Evolutionary conservation across 2,888 invertebrate species (phyloP), one percentile per base, ranked within the genome.

Genomic region (Drosophila parthenogenetica): DNA sequence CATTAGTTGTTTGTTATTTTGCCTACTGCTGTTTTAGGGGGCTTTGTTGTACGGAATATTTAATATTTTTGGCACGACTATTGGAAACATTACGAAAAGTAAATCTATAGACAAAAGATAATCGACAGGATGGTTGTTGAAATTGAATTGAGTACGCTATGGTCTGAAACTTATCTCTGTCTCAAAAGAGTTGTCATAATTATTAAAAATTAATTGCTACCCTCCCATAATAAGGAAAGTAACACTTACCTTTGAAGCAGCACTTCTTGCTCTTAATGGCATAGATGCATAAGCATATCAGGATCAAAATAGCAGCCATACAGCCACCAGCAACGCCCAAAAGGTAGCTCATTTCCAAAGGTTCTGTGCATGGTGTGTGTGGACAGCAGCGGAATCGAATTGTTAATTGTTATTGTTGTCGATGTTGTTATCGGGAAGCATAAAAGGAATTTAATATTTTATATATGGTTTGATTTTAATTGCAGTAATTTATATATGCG

Each of bases 221-320:
- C 1, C 25, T 29, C 2, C 8, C 29, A 4, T 22, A 22, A 22
- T n/a, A 4, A 5, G 4, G n/a, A 19, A 16, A 32, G 25, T 10
- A 10, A n/a, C n/a, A 82, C 94, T 94, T 92, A 94, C 94, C 93
- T 88, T 94, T 93, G 89, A 94, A 94, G 89, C 94, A 94, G 91
- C 94, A 94, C 89, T 94, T 94, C 90, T 94, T 94, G 60, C 94
- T 92, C 71, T 93, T 93, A 64, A 94, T 92, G 61, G 94, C 93
- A 89, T 94, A 94, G 70, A 94, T 93, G 89, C 94, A 94, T 59
- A 93, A 93, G 61, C 94, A 93, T 63, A 94, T 92, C 69, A 94
- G 91, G 39, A 94, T 91, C 39, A 94, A 91, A 76, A 94, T 93
- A 60, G 93, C 93, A 17, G 94, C 93, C 74, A 94, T 90, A 67